Percentiles rank a stretch among this genome's conserved stretches.
Evolutionary conservation across 2,797 vertebrate species (phyloP).

Genomic region (Gymnothorax javanicus): DNA sequence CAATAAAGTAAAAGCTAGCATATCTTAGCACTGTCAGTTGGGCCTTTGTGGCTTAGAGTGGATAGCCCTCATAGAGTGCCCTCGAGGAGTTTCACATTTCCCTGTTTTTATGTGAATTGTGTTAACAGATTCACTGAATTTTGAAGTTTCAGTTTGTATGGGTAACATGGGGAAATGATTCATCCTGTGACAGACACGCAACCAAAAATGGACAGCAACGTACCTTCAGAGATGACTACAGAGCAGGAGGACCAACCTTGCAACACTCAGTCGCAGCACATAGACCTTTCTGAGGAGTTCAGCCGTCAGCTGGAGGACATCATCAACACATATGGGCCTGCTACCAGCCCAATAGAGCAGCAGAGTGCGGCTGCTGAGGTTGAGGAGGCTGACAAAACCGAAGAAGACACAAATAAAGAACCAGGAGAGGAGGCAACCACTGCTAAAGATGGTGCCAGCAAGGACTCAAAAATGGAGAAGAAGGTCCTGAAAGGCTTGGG

Average conservation of each 20-base stretch:
- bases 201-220: constrained; percentile 76
- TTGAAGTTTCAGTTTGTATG: background rate
- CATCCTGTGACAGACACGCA: constrained; percentile 9
- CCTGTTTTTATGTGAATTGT: background rate
- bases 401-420: constrained; percentile 66
- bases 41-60: too few species aligned
- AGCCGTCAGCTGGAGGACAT: constrained; percentile 84
- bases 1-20: too few species aligned
- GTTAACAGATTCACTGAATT: background rate
- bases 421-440: constrained; percentile 43
- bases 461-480: constrained; percentile 76
- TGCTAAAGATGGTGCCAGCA: constrained; percentile 55
- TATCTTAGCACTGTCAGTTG: too few species aligned
- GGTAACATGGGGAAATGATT: background rate
- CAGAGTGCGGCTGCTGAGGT: constrained; percentile 43
- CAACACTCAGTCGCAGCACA: constrained; percentile 43
- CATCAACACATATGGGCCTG: constrained; percentile 78
- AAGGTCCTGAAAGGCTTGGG: constrained; percentile 80
- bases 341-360: constrained; percentile 55
- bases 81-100: constrained; percentile 20
- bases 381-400: constrained; percentile 61
- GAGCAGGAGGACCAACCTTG: constrained; percentile 53
- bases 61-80: too few species aligned
- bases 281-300: constrained; percentile 77
- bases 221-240: constrained; percentile 56